Evolutionary conservation across 2,113 vertebrate genomes (phyloP), one percentile per base, ranked within the genome.

Genomic region (Ancistrus triradiatus): DNA sequence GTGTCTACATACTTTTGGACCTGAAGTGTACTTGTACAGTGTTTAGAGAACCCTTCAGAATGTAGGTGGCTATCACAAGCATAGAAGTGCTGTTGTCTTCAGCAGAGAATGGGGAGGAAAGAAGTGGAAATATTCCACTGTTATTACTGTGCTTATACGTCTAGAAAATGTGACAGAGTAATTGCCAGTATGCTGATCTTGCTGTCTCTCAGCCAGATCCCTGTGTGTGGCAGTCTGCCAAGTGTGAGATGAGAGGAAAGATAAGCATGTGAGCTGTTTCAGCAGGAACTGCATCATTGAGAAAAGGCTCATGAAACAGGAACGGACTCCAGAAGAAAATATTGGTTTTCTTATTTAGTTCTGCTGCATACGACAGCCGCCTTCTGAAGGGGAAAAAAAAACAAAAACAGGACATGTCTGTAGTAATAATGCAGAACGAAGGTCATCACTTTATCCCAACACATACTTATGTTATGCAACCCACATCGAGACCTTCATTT

Each of bases 111-210:
- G 21, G 6, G 27, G 19, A 52, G 42, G 56, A 28, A 6, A n/a
- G n/a, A 2, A 24, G 14, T 25, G 2, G 35, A 28, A 22, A 17
- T 53, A 31, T 48, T n/a, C n/a, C n/a, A 56, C 11, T n/a, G 31
- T 38, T 47, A 62, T 48, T 19, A n/a, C 7, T 42, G 11, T 51
- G 35, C 35, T 59, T 40, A 33, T 24, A 47, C 3, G 42, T 7
- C 2, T 24, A 28, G 10, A 28, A 43, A 46, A 25, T 74, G 44
- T 81, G 72, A 78, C 77, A 48, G 55, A 72, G 69, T 82, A 76
- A 83, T 77, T 80, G 69, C 72, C 70, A 71, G 74, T 82, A 64
- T 78, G 78, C 66, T 68, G 73, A 59, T 77, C 72, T 80, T 74
- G 69, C 73, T 72, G 68, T 80, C 68, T 81, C 56, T 67, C 69